Evolutionary conservation across 2,888 invertebrate genomes (phyloP), one percentile per base, ranked within the genome.

Genomic region (Himalopsyche japonica): DNA sequence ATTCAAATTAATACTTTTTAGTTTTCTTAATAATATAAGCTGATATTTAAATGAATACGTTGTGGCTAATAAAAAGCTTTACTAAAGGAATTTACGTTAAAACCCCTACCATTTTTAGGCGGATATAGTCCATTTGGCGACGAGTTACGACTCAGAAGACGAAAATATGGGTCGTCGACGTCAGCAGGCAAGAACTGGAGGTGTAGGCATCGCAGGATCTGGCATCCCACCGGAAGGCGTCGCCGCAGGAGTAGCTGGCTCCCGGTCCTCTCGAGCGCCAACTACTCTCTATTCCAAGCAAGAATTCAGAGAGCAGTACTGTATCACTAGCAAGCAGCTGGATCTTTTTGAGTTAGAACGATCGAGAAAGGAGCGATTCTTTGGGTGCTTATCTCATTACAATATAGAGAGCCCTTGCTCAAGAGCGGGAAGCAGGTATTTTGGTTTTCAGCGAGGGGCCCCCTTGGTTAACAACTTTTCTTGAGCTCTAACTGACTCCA

Each of bases 281-380:
- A 92, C 90, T 89, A 93, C 90, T 89, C 93, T 96, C 88, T 98
- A 98, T 92, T 97, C 97, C 86, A 96, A 97, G 89, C 94, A 96
- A 92, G 97, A 97, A 92, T 97, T 98, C 90, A 94, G 97, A 88
- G 98, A 98, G 90, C 98, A 98, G 92, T 98, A 98, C 92, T 98
- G 98, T 93, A 97, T 98, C 92, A 97, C 96, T 90, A 96, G 96
- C 91, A 95, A 97, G 89, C 97, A 97, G 91, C 92, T 98, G 90
- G 96, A 96, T 89, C 94, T 95, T 88, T 94, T 97, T 89, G 97
- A 97, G 88, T 86, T 92, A 92, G 92, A 92, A 88, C 92, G 92
- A 88, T 92, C 92, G 90, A 92, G 92, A 90, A 92, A 92, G 91
- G 93, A 93, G 89, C 93, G 96, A 88, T 95, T 97, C 90, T 97